A percentile compares a stretch with the other conserved stretches of the same genome.
Evolutionary conservation across 2,113 vertebrate species (phyloP).

Genomic region (Bos taurus): ARS-UCD2.0 NC_037332.1:16542001-16542500

Average conservation of each 20-base stretch:
- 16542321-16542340: conserved; percentile 34
- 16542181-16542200: conserved; percentile 86
- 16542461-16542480: background rate
- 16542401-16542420: background rate
- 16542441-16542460: background rate
- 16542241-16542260: conserved; percentile 80
- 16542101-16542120: conserved; percentile 87
- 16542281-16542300: conserved; percentile 68
- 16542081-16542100: conserved; percentile 86
- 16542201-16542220: conserved; percentile 87
- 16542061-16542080: conserved; percentile 87
- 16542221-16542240: conserved; percentile 83
- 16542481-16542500: background rate
- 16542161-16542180: conserved; percentile 84
- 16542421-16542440: background rate
- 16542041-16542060: conserved; percentile 87
- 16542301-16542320: conserved; percentile 38
- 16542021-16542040: conserved; percentile 84
- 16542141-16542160: conserved; percentile 86
- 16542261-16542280: conserved; percentile 76
- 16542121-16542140: conserved; percentile 89
- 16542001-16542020: conserved; percentile 80
- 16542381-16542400: background rate
- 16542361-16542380: background rate
- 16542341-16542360: conserved; percentile 68